Conservation (phyloP, 2,797 vertebrate genomes). For the Octomys mimax region DNA sequence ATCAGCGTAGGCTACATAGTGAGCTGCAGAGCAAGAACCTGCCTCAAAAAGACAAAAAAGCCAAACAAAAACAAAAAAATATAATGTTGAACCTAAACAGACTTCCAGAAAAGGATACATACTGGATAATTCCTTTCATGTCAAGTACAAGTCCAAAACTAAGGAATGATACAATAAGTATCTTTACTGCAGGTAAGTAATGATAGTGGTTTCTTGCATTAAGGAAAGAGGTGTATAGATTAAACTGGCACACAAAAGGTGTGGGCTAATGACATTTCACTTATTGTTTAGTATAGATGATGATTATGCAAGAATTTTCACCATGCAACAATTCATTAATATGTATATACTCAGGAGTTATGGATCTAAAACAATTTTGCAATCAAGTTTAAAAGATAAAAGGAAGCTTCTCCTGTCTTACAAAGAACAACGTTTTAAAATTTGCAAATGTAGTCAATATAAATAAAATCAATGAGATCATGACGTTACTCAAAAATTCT, state of each 20-base stretch:
- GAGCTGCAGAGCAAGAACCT: too few relatives aligned
- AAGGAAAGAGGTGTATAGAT: constrained; percentile 16
- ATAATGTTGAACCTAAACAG: not conserved
- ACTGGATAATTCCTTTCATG: not conserved
- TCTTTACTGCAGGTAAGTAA: not conserved
- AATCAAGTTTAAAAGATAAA: not conserved
- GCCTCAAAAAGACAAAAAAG: too few relatives aligned
- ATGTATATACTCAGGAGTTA: not conserved
- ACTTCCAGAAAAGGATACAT: not conserved
- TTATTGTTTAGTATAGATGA: not conserved
- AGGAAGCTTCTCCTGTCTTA: not conserved
- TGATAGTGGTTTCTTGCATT: not conserved
- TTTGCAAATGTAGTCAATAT: constrained; percentile 23
- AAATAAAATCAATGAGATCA: constrained; percentile 48
- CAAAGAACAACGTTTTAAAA: not conserved
- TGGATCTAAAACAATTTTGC: constrained; percentile 11
- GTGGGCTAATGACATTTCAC: not conserved
- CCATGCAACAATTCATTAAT: not conserved
- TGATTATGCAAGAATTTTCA: not conserved
- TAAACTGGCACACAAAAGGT: not conserved
- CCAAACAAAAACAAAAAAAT: not conserved
- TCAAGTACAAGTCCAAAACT: constrained; percentile 28
- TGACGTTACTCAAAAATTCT: constrained; percentile 12
- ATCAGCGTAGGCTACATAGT: too few relatives aligned
- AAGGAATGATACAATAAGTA: not conserved